Percentiles rank a stretch among this genome's conserved stretches.
Evolutionary conservation across 2,797 vertebrate genomes (phyloP).

Genomic region (Peromyscus eremicus): DNA sequence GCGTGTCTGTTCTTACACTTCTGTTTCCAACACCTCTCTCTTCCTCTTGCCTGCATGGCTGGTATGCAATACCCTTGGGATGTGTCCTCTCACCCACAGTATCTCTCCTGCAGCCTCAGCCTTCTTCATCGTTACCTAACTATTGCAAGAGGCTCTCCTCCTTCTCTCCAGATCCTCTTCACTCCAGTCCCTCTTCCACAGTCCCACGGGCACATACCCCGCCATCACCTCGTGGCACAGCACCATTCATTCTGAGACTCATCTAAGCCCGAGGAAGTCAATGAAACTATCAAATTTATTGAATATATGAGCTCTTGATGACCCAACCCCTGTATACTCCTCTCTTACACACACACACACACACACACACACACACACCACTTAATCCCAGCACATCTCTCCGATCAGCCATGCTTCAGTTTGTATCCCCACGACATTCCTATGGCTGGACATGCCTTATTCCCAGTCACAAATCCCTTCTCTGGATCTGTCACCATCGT

Average conservation of each 20-base stretch:
- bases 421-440: not conserved
- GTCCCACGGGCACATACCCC: rapidly evolving
- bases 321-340: not conserved
- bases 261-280: not conserved
- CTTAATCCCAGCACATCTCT: not conserved
- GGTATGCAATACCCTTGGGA: not conserved
- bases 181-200: not conserved
- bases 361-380: not conserved
- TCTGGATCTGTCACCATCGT: not conserved
- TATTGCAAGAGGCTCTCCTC: not conserved
- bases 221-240: not conserved
- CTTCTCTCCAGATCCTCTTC: not conserved
- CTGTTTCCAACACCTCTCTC: not conserved
- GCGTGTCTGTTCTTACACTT: not conserved
- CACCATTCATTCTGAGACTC: not conserved
- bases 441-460: not conserved
- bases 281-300: not conserved
- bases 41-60: not conserved
- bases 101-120: not conserved
- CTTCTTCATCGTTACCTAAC: not conserved
- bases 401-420: not conserved
- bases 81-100: not conserved
- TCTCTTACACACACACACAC: not conserved
- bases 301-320: not conserved
- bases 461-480: not conserved